These are phyloP conservation scores for Lasioglossum malachurum DNA, from an alignment of 2,888 invertebrate genomes.

Conservation along the genomic window DNA sequence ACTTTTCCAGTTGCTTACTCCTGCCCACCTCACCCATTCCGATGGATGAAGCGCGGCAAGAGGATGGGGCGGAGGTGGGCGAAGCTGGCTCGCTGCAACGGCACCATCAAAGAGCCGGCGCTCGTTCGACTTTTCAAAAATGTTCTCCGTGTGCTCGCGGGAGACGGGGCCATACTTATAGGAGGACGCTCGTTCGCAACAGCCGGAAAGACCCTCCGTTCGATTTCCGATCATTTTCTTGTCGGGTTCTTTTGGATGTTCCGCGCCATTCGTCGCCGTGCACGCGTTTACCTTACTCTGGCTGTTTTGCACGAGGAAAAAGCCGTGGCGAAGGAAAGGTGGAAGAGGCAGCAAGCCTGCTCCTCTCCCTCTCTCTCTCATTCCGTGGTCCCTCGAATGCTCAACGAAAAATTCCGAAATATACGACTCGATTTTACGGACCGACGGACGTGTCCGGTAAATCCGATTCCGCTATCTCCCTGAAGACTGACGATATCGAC, in stretches of 20 bases:
- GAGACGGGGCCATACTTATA: neutral
- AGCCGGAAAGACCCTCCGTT: constrained; percentile 5
- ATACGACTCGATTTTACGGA: constrained; percentile 72
- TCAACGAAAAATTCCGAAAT: constrained; percentile 66
- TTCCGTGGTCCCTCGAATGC: constrained; percentile 1
- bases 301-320: neutral
- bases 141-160: constrained; percentile 28
- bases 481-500: constrained; percentile 65
- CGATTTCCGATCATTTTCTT: constrained; percentile 41
- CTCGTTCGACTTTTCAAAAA: constrained; percentile 45
- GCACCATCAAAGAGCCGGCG: neutral
- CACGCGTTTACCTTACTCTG: neutral
- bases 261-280: neutral
- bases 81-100: neutral
- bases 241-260: constrained; percentile 21
- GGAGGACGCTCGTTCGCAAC: neutral
- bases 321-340: neutral
- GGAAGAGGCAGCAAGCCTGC: neutral
- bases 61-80: neutral
- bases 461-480: constrained; percentile 67
- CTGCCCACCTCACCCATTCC: constrained; percentile 1
- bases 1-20: constrained; percentile 71
- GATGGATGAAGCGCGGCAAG: neutral
- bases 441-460: constrained; percentile 65
- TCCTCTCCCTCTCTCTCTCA: neutral